phyloP scores from a whole-genome alignment of 2,113 vertebrate species.

The Notarius quadriscutis region DNA sequence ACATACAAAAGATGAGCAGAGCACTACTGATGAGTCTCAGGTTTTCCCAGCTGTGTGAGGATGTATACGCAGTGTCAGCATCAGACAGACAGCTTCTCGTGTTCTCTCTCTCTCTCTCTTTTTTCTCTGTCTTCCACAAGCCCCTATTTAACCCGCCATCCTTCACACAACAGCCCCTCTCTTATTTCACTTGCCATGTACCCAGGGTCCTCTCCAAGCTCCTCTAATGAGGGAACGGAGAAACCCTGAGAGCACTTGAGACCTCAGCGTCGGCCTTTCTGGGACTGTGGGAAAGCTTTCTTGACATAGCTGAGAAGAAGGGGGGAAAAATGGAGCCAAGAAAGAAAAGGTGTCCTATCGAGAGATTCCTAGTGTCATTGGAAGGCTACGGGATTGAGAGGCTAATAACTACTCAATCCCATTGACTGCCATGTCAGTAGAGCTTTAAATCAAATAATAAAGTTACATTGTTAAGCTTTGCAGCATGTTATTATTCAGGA shows the following conservation, averaged over 20 bases:
- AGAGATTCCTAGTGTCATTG: background rate
- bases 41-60: slow-evolving; percentile 27
- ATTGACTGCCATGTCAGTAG: slow-evolving; percentile 61
- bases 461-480: slow-evolving; percentile 58
- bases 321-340: slow-evolving; percentile 34
- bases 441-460: slow-evolving; percentile 66
- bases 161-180: slow-evolving; percentile 23
- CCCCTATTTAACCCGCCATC: slow-evolving; percentile 13
- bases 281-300: slow-evolving; percentile 65
- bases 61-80: background rate
- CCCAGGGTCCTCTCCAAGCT: slow-evolving; percentile 50
- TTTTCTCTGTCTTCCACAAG: background rate
- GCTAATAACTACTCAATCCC: slow-evolving; percentile 58
- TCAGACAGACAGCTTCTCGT: slow-evolving; percentile 31
- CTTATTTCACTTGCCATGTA: slow-evolving; percentile 52
- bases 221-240: slow-evolving; percentile 67
- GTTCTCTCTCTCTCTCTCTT: slow-evolving; percentile 9
- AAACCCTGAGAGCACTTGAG: slow-evolving; percentile 68
- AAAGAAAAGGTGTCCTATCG: slow-evolving; percentile 46
- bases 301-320: slow-evolving; percentile 39
- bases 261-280: slow-evolving; percentile 55
- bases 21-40: slow-evolving; percentile 45
- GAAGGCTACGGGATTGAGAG: slow-evolving; percentile 52
- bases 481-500: slow-evolving; percentile 59
- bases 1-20: slow-evolving; percentile 14